Evolutionary conservation across 2,888 invertebrate genomes (phyloP), one percentile per base, ranked within the genome.

Genomic region (Andrena chrysosceles): DNA sequence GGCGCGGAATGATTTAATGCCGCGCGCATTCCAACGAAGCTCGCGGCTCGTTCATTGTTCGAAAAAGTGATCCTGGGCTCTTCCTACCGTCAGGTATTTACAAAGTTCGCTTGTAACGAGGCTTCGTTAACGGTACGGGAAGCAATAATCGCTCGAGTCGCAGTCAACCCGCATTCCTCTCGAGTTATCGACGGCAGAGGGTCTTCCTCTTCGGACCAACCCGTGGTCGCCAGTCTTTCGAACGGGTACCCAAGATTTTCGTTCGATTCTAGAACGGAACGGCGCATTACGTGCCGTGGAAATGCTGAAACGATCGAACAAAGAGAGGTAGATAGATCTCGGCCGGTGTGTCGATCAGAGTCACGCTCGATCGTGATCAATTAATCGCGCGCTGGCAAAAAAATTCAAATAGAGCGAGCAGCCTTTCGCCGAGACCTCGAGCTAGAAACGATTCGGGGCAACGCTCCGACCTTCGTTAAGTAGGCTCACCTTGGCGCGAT

Each of bases 71-170:
- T 81, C 70, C 35, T 68, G 62, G 69, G 52, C 85, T 73, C 66
- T 59, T 77, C 66, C 60, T 63, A 33, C 56, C 67, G 62, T n/a
- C 49, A 70, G 79, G 76, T 66, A 85, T 87, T 83, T 83, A 85
- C 77, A 80, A 87, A 84, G 82, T 85, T 82, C 82, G 71, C 77
- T 49, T 49, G 83, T 85, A 87, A 81, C 81, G 83, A 87, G 81
- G 70, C 81, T 82, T 87, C 80, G 82, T 87, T 87, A 83, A 87
- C 87, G 83, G 83, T 83, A 87, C 83, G 75, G 62, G 66, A 71
- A 71, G 84, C 85, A 85, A 84, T 85, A 85, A 85, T 85, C 85
- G 74, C 56, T 33, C 60, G 69, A 64, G 77, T 82, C 73, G 70
- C 70, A 77, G 73, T 71, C 77, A 74, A 86, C 80, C 77, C 31